Conservation (phyloP, 1,140 invertebrate genomes). For the Epicauta chinensis region DNA sequence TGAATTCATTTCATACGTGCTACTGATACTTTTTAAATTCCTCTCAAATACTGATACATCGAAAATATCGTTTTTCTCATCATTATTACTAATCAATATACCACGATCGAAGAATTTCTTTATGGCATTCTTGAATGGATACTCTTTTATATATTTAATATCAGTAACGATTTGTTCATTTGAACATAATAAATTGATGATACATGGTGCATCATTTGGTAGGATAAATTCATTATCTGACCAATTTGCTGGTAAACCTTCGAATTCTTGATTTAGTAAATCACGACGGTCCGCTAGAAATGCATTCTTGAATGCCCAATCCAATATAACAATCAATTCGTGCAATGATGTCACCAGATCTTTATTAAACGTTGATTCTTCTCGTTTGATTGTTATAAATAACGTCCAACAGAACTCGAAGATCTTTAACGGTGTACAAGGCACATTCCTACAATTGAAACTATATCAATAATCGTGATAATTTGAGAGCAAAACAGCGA, state of each 20-base stretch:
- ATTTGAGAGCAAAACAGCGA: background rate
- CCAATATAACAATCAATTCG: conserved; percentile 81
- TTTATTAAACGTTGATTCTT: conserved; percentile 74
- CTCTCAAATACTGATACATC: conserved; percentile 67
- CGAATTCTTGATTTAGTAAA: conserved; percentile 78
- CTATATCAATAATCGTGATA: conserved; percentile 1
- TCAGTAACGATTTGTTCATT: conserved; percentile 74
- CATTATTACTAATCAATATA: conserved; percentile 59
- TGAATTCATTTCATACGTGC: conserved; percentile 86
- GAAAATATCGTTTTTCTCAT: conserved; percentile 61
- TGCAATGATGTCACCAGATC: conserved; percentile 95
- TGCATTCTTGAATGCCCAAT: conserved; percentile 85
- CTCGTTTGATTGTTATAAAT: conserved; percentile 87
- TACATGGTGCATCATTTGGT: conserved; percentile 66
- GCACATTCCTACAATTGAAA: conserved; percentile 49
- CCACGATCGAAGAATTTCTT: conserved; percentile 73
- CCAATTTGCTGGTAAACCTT: conserved; percentile 70
- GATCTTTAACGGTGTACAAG: conserved; percentile 70
- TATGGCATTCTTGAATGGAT: conserved; percentile 76
- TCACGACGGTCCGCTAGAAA: conserved; percentile 74
- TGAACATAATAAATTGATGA: conserved; percentile 78
- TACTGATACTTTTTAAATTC: conserved; percentile 80
- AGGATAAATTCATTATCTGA: conserved; percentile 57
- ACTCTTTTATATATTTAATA: conserved; percentile 85
- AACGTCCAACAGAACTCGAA: conserved; percentile 93